A percentile compares a stretch with the other conserved stretches of the same genome.
phyloP scores from a whole-genome alignment of 2,797 vertebrate genomes.

The Betta splendens region DNA sequence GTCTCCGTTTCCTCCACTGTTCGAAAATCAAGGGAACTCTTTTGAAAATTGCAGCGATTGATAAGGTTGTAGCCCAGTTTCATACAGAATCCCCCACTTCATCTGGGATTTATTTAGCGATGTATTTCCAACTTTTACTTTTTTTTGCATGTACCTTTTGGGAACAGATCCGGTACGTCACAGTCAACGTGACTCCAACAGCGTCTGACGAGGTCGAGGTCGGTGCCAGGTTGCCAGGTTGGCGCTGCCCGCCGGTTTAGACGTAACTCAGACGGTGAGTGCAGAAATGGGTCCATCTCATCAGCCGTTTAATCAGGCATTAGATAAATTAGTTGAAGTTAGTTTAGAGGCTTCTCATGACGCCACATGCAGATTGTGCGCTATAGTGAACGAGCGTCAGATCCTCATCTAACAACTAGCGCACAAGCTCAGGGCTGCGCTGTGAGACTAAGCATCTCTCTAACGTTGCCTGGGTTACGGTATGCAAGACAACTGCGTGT shows the following conservation, averaged over 20 bases:
- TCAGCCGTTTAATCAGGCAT: no score
- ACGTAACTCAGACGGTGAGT: slow-evolving; percentile 26
- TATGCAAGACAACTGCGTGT: neutral
- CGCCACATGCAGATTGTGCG: slow-evolving; percentile 1
- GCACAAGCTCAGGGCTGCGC: slow-evolving; percentile 14
- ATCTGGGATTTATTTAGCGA: neutral
- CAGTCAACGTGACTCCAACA: slow-evolving; percentile 34
- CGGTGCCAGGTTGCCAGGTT: slow-evolving; percentile 46
- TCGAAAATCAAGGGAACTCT: slow-evolving; percentile 27
- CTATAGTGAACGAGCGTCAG: slow-evolving; percentile 26
- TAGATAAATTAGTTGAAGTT: no score
- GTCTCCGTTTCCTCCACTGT: slow-evolving; percentile 22
- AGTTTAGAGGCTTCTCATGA: slow-evolving; percentile 26
- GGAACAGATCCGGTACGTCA: slow-evolving; percentile 57
- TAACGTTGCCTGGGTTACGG: slow-evolving; percentile 12
- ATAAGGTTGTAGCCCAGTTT: slow-evolving; percentile 13
- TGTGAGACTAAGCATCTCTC: slow-evolving; percentile 7
- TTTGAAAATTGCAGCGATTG: slow-evolving; percentile 25
- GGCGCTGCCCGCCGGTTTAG: slow-evolving; percentile 29
- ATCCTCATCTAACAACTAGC: slow-evolving; percentile 5
- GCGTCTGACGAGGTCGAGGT: slow-evolving; percentile 33
- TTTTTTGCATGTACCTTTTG: slow-evolving; percentile 8
- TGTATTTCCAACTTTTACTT: slow-evolving; percentile 21
- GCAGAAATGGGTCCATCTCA: slow-evolving; percentile 30
- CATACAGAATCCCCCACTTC: slow-evolving; percentile 9